Evolutionary conservation across 2,797 vertebrate species (phyloP), one percentile per base, ranked within the genome.

Genomic region (Acanthiza pusilla): DNA sequence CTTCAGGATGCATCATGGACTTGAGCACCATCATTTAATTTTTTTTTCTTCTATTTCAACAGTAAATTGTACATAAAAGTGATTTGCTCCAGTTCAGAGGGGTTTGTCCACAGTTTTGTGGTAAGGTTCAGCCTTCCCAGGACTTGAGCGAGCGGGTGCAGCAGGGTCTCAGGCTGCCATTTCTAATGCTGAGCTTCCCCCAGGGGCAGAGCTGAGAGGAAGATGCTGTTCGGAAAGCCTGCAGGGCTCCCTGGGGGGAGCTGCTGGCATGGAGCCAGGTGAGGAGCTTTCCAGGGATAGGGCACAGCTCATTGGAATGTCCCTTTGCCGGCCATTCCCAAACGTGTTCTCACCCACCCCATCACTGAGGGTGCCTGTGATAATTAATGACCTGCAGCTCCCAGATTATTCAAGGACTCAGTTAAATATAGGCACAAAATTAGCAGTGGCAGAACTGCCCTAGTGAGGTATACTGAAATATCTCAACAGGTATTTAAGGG

Each of bases 311-410:
- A n/a, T 21, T 1, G 1, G 17, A 36, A 36, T 36, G 36, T 43
- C 15, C 11, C 15, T 87, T n/a, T 60, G 51, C 48, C 0, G 0
- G 26, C 54, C 68, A 57, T 2, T 20, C 27, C 10, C n/a, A 51
- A 25, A 17, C 2, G 16, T 36, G 16, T n/a, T 82, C n/a, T 65
- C 7, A 16, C 38, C 22, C 0, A 0, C 17, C 27, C 45, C 2
- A 1, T 36, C 51, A 21, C 36, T 38, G 36, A 84, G 48, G 10
- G 14, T 73, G 55, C 38, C 23, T 5, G 2, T 38, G 53, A 54
- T 73, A 58, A 80, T 71, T 42, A 60, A 62, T 32, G 42, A 80
- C 55, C 55, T 86, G 55, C 22, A 42, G 21, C 11, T 65, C 34
- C 29, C 63, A 40, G 25, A 29, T 9, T 23, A 11, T 43, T 83